Percentiles rank a stretch among this genome's conserved stretches.
These are phyloP conservation scores for Steinernema khuongi DNA, from an alignment of 1,140 invertebrate genomes.

Conservation along the genomic window DNA sequence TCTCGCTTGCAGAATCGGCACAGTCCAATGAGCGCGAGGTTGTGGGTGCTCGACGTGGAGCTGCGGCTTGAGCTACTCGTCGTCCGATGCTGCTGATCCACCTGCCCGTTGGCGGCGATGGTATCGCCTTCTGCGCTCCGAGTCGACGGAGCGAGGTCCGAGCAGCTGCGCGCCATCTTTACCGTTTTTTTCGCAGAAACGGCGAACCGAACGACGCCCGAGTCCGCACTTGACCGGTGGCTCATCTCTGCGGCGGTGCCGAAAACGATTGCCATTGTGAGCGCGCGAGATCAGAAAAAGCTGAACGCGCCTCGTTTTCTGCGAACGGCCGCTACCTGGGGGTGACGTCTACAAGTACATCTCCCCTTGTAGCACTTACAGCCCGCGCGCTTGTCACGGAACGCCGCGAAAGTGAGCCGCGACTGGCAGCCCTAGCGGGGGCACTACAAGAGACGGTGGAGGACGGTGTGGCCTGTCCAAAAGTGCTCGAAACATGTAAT, in stretches of 20 bases:
- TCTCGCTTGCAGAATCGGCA: neutral
- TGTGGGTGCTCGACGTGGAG: conserved; percentile 8
- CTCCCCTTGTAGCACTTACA: too few relatives aligned
- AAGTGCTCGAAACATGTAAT: neutral
- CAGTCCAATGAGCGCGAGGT: neutral
- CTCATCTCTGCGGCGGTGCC: neutral
- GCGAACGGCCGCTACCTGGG: too few relatives aligned
- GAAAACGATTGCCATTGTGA: too few relatives aligned
- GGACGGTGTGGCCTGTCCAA: neutral
- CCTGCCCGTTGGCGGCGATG: neutral
- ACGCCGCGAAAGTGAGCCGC: too few relatives aligned
- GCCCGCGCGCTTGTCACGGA: too few relatives aligned
- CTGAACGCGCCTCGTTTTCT: too few relatives aligned
- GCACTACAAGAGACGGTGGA: too few relatives aligned
- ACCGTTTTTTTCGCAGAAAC: neutral
- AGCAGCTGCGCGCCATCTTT: conserved; percentile 12
- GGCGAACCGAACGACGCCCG: neutral
- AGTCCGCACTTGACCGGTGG: neutral
- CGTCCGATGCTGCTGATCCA: neutral
- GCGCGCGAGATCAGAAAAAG: too few relatives aligned
- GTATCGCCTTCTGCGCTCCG: neutral
- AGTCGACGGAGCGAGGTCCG: neutral
- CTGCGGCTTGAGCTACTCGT: neutral
- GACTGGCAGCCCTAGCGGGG: too few relatives aligned
- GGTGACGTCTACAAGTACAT: too few relatives aligned